Evolutionary conservation across 2,888 invertebrate genomes (phyloP), one percentile per base, ranked within the genome.

Genomic region (Dynastes grantii): DNA sequence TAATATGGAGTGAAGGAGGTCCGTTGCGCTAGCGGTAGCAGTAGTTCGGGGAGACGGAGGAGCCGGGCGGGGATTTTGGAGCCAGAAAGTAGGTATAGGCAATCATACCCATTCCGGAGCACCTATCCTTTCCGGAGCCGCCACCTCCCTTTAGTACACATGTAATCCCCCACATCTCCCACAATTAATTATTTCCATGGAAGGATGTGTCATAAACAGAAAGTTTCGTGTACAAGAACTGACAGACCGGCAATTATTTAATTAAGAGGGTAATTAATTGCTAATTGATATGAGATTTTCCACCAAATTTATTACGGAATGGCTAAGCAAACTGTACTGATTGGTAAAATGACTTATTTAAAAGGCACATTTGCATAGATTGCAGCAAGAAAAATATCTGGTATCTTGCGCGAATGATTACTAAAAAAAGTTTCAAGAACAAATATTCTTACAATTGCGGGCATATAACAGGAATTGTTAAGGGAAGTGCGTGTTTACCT

Each of bases 141-240:
- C 45, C 11, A 22, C 37, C 67, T 13, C 27, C 29, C 22, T 68
- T 68, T 49, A 27, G 49, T 49, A 68, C 67, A 49, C 49, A 29
- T 49, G 67, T 68, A 68, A 68, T 68, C 49, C 67, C 4, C 67
- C 29, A 29, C 67, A 51, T 68, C 49, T 29, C 13, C 67, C 29
- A 29, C 67, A 68, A 68, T 68, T 68, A 68, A 68, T 68, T 68
- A 68, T 68, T 49, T 68, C 45, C 9, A 68, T 68, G 67, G 29
- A 27, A 13, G 67, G 67, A 68, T 22, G 67, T 49, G 67, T 68
- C 67, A 49, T 49, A 49, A 68, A 68, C 67, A 68, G 67, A 67
- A 45, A 68, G 22, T 68, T 68, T 49, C 49, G 51, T 45, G 49
- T 68, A 68, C 49, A 29, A 16, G 22, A 49, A 68, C 67, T 49